Base-by-base conservation (phyloP, 2,888 invertebrate genomes). In the Drosophila parthenogenetica region DNA sequence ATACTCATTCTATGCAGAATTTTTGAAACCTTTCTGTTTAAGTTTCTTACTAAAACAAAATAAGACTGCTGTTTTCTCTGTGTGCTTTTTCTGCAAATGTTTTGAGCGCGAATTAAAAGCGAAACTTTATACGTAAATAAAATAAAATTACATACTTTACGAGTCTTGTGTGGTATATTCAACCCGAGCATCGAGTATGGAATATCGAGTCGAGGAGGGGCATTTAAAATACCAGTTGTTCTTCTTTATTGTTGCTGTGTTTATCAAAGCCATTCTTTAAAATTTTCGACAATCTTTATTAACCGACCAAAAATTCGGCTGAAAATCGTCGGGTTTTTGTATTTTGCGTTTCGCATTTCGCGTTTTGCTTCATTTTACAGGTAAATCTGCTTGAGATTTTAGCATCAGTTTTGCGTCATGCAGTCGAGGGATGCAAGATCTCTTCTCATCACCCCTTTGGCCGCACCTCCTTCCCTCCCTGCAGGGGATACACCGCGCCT, bases 371-470 rank as follows among this genome's bases (percentile, higher is more conserved):
- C 76, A 40, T 55, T 29, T 49, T 50, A 49, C 58, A 59, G 59
- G 57, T 57, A 40, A 53, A 73, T 39, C 35, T 57, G 65, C 53
- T 79, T 72, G 79, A 13, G 13, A 59, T 53, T 81, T 72, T 70
- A 73, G 73, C 78, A 70, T 75, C 65, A 82, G 0, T 83, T 88
- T 37, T 83, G 87, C 88, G 83, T 88, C 83, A 82, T 82, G 57
- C 46, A 57, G 32, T 19, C 43, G 43, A 16, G 57, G 57, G 57
- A 37, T 57, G 57, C 57, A 57, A 46, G 57, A 45, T 35, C 35
- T 37, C 19, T 11, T 43, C 2, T 16, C 11, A 16, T 11, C 29
- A 16, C 2, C 8, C 2, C 29, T 10, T 8, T 17, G 17, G 48
- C 59, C 50, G 16, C 57, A 45, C 43, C 49, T 29, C 17, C 29